A percentile compares a stretch with the other conserved stretches of the same genome.
Conservation (phyloP, 2,888 invertebrate species). For the Melikaiella ostensackeni region DNA sequence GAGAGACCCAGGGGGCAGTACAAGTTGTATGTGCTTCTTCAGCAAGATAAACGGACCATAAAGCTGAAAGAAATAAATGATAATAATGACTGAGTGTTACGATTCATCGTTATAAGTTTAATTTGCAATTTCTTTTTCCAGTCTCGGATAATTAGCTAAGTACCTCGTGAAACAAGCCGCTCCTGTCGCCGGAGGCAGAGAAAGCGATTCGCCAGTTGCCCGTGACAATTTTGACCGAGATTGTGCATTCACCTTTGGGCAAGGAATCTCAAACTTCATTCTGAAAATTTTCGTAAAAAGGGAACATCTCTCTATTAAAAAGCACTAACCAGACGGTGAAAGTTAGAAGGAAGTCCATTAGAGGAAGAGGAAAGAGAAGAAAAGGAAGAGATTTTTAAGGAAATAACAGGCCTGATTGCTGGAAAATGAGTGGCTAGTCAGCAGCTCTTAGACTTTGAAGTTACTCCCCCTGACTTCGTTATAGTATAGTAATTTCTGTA, state of each 20-base stretch:
- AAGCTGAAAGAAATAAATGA: neutral
- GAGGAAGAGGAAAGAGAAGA: constrained; percentile 14
- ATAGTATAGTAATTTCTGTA: neutral
- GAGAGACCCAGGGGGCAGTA: neutral
- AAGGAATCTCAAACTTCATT: neutral
- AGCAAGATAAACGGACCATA: no score
- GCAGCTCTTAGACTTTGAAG: neutral
- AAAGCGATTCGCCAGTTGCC: constrained; percentile 54
- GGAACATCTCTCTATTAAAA: neutral
- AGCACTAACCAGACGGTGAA: neutral
- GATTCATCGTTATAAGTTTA: constrained; percentile 27
- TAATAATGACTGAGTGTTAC: constrained; percentile 33
- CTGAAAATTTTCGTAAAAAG: neutral
- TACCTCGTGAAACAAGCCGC: constrained; percentile 35
- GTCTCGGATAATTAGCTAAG: constrained; percentile 34
- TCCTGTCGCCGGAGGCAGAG: constrained; percentile 55
- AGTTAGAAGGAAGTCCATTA: constrained; percentile 16
- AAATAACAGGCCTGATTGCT: constrained; percentile 37
- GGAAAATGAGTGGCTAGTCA: constrained; percentile 28
- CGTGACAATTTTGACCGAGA: constrained; percentile 59
- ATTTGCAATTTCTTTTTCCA: constrained; percentile 33
- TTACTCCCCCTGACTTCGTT: constrained; percentile 26
- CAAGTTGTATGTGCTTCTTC: neutral
- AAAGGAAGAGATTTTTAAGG: constrained; percentile 28
- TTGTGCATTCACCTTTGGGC: constrained; percentile 57